Evolutionary conservation across 1,140 invertebrate genomes (phyloP).

Genomic region (Bombus huntii): DNA sequence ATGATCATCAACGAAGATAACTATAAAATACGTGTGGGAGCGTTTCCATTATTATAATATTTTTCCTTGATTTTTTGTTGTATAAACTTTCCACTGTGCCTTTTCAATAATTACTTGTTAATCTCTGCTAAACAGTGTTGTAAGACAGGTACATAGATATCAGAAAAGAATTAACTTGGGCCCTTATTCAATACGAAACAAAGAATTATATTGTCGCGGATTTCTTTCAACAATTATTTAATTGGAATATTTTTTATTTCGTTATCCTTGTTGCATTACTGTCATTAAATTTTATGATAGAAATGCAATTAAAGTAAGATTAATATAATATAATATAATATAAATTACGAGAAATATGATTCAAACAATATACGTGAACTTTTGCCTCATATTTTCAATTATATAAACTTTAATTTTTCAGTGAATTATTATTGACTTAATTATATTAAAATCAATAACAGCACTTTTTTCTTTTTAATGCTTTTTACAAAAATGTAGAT

Average conservation of each 20-base stretch:
- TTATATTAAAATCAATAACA: not conserved
- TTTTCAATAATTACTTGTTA: conserved; percentile 1
- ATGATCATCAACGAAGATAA: conserved; percentile 29
- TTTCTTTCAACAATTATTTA: not conserved
- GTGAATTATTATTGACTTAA: not conserved
- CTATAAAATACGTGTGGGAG: not conserved
- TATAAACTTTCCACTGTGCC: conserved; percentile 2
- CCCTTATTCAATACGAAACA: not conserved
- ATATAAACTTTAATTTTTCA: not conserved
- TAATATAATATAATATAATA: too few relatives aligned
- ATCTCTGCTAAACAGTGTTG: not conserved
- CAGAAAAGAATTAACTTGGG: not conserved
- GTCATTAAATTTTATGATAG: too few relatives aligned
- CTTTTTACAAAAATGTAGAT: not conserved
- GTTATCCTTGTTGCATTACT: too few relatives aligned
- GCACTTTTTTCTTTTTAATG: not conserved
- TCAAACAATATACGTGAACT: too few relatives aligned
- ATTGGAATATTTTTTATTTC: too few relatives aligned
- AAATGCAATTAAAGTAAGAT: too few relatives aligned
- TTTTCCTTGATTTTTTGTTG: conserved; percentile 1
- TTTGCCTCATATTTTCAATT: not conserved
- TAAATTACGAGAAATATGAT: too few relatives aligned
- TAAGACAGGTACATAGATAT: conserved; percentile 8
- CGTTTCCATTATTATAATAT: conserved; percentile 5
- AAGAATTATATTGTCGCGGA: not conserved